Evolutionary conservation across 2,113 vertebrate genomes (phyloP), one percentile per base, ranked within the genome.

Genomic region (Osmerus mordax): DNA sequence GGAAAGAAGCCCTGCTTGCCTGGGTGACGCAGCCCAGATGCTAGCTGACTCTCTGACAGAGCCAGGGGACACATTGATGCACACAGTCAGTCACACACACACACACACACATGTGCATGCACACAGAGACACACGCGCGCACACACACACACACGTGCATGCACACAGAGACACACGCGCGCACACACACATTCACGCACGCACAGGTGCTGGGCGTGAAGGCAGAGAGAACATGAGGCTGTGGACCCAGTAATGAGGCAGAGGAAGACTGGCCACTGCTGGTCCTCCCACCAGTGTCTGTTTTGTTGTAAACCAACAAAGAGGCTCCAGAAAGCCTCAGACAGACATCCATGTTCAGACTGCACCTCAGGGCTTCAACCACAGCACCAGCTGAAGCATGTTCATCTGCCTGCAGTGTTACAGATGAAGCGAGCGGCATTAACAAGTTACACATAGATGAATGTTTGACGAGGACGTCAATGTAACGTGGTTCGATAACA

Each of bases 171-270:
- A 70, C 36, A 62, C 69, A 51, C 19, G 16, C 36, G 25, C 66
- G 70, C 60, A 69, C 54, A 19, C 32, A 53, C 47, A 11, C 18
- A 58, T 23, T n/a, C 16, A 19, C 15, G 32, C 53, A 69, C 23
- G 56, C 63, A 19, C 68, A 75, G 41, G 41, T 47, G 41, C 41
- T 23, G 28, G n/a, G 41, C 51, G 18, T 23, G 51, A n/a, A 51
- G 3, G 60, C 14, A 62, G 58, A 51, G 12, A 3, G n/a, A 52
- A 79, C 70, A 73, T 72, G 32, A 47, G 70, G 77, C 75, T 83
- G 67, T 83, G 66, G 67, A 74, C 81, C 80, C 69, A 77, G 86
- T 83, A 85, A 87, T 83, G 84, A 85, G 81, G 78, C 74, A 82
- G 74, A 63, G 80, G 71, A 76, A 68, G 78, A 75, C 73, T 69